Conservation (phyloP, 2,797 vertebrate genomes). For the Cryptoblepharus egeriae region DNA sequence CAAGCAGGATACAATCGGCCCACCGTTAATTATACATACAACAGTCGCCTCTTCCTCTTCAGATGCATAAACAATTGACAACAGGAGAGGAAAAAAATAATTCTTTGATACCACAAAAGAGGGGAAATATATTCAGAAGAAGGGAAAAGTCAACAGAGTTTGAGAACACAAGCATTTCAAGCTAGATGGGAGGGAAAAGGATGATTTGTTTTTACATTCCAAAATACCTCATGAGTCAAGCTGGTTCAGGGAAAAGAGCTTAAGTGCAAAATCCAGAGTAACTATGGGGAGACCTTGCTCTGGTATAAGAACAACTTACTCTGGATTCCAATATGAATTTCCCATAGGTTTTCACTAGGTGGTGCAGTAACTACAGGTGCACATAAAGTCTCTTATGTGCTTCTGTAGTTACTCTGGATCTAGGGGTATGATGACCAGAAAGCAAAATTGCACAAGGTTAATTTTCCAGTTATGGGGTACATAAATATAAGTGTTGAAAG, state of each 20-base stretch:
- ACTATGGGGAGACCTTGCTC: no score
- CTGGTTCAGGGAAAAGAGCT: slow-evolving; percentile 32
- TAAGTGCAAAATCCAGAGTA: no score
- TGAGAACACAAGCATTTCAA: slow-evolving; percentile 58
- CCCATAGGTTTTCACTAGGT: no score
- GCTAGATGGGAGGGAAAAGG: slow-evolving; percentile 32
- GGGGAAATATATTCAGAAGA: slow-evolving; percentile 60
- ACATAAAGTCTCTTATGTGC: no score
- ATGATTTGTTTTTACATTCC: slow-evolving; percentile 38
- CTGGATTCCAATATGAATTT: no score
- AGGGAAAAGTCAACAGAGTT: slow-evolving; percentile 50
- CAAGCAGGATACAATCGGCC: slow-evolving; percentile 12
- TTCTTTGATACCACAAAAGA: slow-evolving; percentile 57
- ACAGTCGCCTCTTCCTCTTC: slow-evolving; percentile 46
- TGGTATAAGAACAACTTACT: no score
- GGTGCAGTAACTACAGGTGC: no score
- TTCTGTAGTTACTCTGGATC: no score
- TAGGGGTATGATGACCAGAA: slow-evolving; percentile 24
- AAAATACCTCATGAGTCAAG: slow-evolving; percentile 37
- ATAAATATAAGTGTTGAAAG: background rate
- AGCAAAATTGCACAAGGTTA: slow-evolving; percentile 26
- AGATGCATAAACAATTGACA: slow-evolving; percentile 63
- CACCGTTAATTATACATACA: slow-evolving; percentile 20
- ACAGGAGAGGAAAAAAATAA: slow-evolving; percentile 33
- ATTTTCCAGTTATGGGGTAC: background rate